These are phyloP conservation scores for Prochilodus magdalenae DNA, from an alignment of 2,113 vertebrate species.

Conservation along the genomic window DNA sequence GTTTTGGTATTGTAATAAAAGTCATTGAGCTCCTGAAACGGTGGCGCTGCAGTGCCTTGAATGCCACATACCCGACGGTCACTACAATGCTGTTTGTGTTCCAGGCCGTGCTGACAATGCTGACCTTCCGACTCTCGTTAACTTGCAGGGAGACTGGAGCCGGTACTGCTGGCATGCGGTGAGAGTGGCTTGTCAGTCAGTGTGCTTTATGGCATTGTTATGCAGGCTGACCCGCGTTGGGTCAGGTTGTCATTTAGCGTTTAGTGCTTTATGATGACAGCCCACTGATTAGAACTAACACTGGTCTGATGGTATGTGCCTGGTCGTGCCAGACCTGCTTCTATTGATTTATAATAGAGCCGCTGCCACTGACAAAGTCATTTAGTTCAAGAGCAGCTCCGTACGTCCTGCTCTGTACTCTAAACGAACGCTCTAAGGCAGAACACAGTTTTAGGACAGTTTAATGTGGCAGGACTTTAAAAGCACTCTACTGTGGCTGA, in stretches of 20 bases:
- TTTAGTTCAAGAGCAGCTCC: not conserved
- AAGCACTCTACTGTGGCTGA: too few relatives aligned
- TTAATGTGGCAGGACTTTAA: too few relatives aligned
- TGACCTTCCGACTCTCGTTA: not conserved
- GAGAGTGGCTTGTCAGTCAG: not conserved
- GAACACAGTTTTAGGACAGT: too few relatives aligned
- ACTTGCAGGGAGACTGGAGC: not conserved
- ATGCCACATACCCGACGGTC: too few relatives aligned
- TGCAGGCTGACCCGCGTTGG: not conserved
- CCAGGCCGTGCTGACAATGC: not conserved
- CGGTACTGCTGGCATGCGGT: not conserved
- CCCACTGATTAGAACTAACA: too few relatives aligned
- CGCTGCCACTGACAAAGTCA: not conserved
- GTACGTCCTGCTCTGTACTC: not conserved
- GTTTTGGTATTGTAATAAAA: constrained; percentile 37
- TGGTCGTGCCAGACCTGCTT: not conserved
- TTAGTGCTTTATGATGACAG: not conserved
- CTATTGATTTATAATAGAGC: not conserved
- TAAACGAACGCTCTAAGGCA: too few relatives aligned
- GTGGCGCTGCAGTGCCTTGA: constrained; percentile 6
- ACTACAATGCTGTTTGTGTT: not conserved
- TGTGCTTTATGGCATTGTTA: not conserved
- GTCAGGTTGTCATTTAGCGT: not conserved
- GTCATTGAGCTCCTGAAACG: not conserved
- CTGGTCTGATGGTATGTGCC: not conserved